Base-by-base conservation (phyloP, 2,797 vertebrate genomes). In the Girardinus metallicus region DNA sequence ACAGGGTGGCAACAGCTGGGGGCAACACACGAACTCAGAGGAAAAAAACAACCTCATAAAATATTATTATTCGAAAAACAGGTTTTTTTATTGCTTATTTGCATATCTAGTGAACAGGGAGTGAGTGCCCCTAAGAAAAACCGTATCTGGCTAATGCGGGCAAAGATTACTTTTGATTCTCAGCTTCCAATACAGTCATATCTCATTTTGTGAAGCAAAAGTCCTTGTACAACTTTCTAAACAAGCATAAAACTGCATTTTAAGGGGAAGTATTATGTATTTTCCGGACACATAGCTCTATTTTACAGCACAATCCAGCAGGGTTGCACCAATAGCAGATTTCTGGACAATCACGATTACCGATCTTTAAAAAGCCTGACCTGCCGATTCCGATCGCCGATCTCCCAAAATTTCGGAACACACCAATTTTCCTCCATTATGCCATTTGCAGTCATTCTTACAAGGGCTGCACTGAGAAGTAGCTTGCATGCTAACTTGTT, bases 11-110 rank as follows among this genome's bases (percentile, higher is more conserved):
- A 23, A 39, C 64, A 68, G 36, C 64, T 41, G 36, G 36, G 36
- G 36, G 36, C 36, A 68, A 21, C 64, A 68, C 62, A 66, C 21
- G 21, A 68, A 41, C 29, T 62, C 5, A 15, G n/a, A 6, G 3
- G 0, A 10, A 0, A 13, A 31, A 2, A 12, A 29, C 5, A 12
- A 13, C 0, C 11, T 15, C 15, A 62, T 16, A 53, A 53, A 53
- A 53, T 34, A 64, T 12, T 34, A 64, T 6, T 36, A 34, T 34
- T 36, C 1, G 31, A 34, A 64, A 10, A 64, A 36, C 60, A 36
- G 3, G 3, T 11, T 23, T 39, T n/a, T 36, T 66, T 49, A 39
- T 23, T 39, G 31, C 31, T 64, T 64, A 34, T 34, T 31, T 34
- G 29, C 60, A 34, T 8, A 16, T 62, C 1, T 12, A 29, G 53